Evolutionary conservation across 1,140 invertebrate species (phyloP), one percentile per base, ranked within the genome.

Genomic region (Drosophila serrata): DNA sequence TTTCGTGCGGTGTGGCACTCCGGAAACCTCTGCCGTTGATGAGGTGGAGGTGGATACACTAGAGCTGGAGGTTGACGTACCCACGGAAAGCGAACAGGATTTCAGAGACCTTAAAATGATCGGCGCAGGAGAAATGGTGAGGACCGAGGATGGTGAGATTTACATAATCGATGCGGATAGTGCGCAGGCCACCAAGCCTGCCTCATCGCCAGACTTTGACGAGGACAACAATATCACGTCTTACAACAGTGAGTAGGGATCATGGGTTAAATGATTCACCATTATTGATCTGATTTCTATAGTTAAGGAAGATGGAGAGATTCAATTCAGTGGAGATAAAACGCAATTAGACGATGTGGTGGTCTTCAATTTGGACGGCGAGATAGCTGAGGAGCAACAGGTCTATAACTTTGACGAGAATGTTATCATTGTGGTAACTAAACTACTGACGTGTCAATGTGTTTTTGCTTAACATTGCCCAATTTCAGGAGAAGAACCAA

Each of bases 351-450:
- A 61, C 8, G 74, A 87, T 55, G 82, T 87, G 9, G 58, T 90
- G 67, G 37, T 93, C 68, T 67, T 93, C 90, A 70, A 94, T 93
- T 77, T 88, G 9, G 63, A 81, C 11, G 59, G 51, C 0, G 85
- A 76, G 3, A 58, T 72, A 6, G 49, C 58, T 1, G 81, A 69
- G 4, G 84, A 87, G 37, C 80, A 80, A 43, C 72, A 80, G 45
- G 45, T 80, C 19, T 81, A 68, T 13, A 70, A 81, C 8, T 72
- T 79, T 3, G 64, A 90, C 11, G 74, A 90, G 8, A 72, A 82
- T 45, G 80, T 87, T 13, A 84, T 88, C 8, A 84, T 88, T 37
- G 24, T 87, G 80, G 84, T 88, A 67, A 61, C 33, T 58, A 40
- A 19, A 5, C 0, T 7, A 1, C 0, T 29, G 2, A 1, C 6